Base-by-base conservation (phyloP, 2,797 vertebrate species). In the Gymnoscopelus braueri region DNA sequence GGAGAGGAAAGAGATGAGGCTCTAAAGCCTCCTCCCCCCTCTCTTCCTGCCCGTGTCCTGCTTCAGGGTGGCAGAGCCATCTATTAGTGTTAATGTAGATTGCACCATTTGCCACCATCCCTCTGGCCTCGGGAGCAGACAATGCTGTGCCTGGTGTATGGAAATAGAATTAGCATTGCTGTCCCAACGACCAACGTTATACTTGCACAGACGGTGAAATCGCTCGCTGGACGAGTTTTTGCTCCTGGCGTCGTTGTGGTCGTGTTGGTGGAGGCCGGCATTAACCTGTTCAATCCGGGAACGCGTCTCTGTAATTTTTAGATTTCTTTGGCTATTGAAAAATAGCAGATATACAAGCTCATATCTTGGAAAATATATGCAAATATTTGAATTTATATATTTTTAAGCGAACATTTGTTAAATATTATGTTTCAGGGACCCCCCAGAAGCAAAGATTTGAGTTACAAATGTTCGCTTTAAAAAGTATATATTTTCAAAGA, bases 11-110 rank as follows among this genome's bases (percentile, higher is more conserved):
- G 57, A 5, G 63, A 55, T 11, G 50, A 7, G 66, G 50, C 51
- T 8, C 63, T 53, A 57, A 19, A 52, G 53, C 69, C 23, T 69
- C 57, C 39, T 44, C 7, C 39, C 3, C 39, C 39, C 39, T 10
- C 47, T 48, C 13, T 2, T 4, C 50, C n/a, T n/a, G 13, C 50
- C 19, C 19, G 69, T 56, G 39, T 7, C 39, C 39, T 44, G 39
- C 39, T 44, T 8, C 39, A 44, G 39, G 39, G 39, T 44, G 39
- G 39, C 39, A 8, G 9, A 80, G 76, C 67, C 78, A 77, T 88
- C 81, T 74, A 86, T 91, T 88, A 89, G 78, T 61, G 53, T 70
- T 81, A 84, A 86, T 75, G 78, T 60, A 67, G 87, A 79, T 76
- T 85, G 90, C 85, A 74, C 82, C 78, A 79, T 75, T 84, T 74